Evolutionary conservation across 2,797 vertebrate genomes (phyloP).

Genomic region (Anabas testudineus): DNA sequence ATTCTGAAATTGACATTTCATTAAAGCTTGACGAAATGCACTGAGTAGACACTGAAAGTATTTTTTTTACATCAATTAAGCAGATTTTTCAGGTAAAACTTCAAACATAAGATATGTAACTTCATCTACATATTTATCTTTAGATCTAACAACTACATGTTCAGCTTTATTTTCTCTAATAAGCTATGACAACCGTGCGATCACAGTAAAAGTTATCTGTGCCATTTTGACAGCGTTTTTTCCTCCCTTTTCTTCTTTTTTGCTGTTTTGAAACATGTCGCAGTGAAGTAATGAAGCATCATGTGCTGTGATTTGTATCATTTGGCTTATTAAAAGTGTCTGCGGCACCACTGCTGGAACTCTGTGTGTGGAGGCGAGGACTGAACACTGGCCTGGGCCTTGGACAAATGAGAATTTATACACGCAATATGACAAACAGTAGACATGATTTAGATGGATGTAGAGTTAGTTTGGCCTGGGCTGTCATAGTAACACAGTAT

Average conservation of each 20-base stretch:
- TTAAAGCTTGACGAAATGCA: constrained; percentile 45
- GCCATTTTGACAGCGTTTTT: not conserved
- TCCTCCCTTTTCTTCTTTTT: not conserved
- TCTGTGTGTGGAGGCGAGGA: not conserved
- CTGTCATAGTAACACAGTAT: constrained; percentile 46
- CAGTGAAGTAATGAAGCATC: not conserved
- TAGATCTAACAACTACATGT: constrained; percentile 35
- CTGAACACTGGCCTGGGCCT: not conserved
- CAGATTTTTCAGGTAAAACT: constrained; percentile 1
- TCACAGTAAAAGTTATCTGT: constrained; percentile 2
- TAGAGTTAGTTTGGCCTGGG: constrained; percentile 13
- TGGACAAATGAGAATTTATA: constrained; percentile 44
- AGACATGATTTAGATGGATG: constrained; percentile 59
- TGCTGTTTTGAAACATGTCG: constrained; percentile 13
- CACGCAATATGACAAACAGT: constrained; percentile 47
- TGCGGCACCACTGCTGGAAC: not conserved
- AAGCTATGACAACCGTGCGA: constrained; percentile 8
- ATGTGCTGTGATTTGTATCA: constrained; percentile 13
- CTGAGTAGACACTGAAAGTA: constrained; percentile 4
- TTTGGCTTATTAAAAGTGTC: constrained; percentile 28
- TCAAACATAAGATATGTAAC: constrained; percentile 24
- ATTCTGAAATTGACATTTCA: constrained; percentile 64
- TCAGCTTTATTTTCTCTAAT: constrained; percentile 14
- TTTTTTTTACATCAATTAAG: constrained; percentile 3
- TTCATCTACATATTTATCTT: constrained; percentile 48